Conservation (phyloP, 2,113 vertebrate species). For the Carassius auratus region DNA sequence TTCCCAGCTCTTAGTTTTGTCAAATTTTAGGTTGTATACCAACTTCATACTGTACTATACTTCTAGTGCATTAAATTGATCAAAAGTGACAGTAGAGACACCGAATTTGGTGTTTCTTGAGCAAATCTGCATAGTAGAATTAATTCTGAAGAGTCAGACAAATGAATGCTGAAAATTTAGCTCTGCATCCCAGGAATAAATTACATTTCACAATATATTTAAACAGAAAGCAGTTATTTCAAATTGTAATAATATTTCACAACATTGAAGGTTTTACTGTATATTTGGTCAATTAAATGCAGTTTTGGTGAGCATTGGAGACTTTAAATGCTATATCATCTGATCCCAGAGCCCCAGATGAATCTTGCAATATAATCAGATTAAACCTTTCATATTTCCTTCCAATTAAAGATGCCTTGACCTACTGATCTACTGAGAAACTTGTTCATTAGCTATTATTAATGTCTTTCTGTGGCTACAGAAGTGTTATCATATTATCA, state of each 20-base stretch:
- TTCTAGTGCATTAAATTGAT: too few species aligned
- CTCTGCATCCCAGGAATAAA: background rate
- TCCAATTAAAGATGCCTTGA: conserved; percentile 4
- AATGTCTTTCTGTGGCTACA: too few species aligned
- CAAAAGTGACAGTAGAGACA: background rate
- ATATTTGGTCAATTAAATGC: background rate
- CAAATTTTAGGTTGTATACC: too few species aligned
- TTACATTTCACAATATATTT: background rate
- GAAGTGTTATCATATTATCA: background rate
- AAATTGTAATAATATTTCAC: background rate
- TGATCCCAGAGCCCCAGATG: conserved; percentile 10
- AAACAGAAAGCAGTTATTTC: background rate
- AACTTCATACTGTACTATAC: too few species aligned
- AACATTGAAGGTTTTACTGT: background rate
- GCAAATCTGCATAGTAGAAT: background rate
- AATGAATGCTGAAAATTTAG: background rate
- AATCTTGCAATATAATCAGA: conserved; percentile 1
- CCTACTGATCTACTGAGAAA: background rate
- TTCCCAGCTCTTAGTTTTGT: too few species aligned
- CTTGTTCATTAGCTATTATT: too few species aligned
- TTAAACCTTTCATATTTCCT: background rate
- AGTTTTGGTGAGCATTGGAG: background rate
- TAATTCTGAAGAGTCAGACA: background rate
- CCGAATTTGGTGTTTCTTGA: background rate
- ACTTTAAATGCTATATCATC: background rate